These are phyloP conservation scores for Lithophane leautieri DNA, from an alignment of 2,888 invertebrate species.

Conservation along the genomic window DNA sequence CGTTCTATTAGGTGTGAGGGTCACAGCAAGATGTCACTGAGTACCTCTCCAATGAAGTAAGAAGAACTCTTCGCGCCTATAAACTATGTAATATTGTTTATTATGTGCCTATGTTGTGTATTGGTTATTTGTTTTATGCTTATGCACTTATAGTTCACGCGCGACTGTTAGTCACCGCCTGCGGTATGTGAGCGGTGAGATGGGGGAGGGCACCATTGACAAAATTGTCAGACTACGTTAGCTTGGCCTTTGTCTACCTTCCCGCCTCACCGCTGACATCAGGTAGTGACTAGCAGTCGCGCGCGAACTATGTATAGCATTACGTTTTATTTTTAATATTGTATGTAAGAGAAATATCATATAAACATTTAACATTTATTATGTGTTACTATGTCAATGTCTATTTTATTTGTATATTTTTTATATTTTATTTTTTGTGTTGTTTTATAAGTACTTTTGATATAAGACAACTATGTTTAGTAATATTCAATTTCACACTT, in stretches of 20 bases:
- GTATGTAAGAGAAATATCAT: background rate
- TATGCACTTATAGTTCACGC: background rate
- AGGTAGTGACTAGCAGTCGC: too few relatives aligned
- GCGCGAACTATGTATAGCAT: too few relatives aligned
- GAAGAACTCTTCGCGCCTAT: constrained; percentile 42
- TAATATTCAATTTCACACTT: background rate
- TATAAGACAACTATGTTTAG: background rate
- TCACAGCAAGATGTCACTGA: constrained; percentile 79
- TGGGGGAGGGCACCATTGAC: too few relatives aligned
- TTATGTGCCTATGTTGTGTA: background rate
- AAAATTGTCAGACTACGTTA: too few relatives aligned
- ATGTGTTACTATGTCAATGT: background rate
- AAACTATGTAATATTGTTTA: constrained; percentile 14
- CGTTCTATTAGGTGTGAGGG: constrained; percentile 84
- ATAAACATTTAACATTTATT: background rate
- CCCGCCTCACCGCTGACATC: too few relatives aligned
- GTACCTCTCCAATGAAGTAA: constrained; percentile 52
- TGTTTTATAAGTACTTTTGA: background rate
- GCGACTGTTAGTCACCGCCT: too few relatives aligned
- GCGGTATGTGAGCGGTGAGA: too few relatives aligned
- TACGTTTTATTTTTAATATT: too few relatives aligned
- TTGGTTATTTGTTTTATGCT: background rate
- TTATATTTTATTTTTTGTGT: background rate
- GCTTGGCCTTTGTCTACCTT: too few relatives aligned
- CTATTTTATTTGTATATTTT: too few relatives aligned